Percentiles rank a stretch among this genome's conserved stretches.
These are phyloP conservation scores for Varroa destructor DNA, from an alignment of 1,140 invertebrate genomes.

Conservation along the genomic window DNA sequence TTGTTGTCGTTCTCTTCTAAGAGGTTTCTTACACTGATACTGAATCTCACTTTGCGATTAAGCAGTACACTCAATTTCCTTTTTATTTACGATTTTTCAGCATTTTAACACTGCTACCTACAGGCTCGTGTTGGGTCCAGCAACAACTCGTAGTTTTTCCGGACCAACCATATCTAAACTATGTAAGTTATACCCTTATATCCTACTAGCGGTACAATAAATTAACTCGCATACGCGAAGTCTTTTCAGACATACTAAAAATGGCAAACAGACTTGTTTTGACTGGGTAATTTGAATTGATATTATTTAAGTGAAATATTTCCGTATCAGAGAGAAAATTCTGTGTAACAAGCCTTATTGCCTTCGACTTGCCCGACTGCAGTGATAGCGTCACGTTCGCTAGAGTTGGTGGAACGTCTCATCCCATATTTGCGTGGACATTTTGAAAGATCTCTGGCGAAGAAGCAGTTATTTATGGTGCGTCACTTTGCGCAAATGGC, in stretches of 20 bases:
- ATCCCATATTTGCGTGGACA: conserved; percentile 28
- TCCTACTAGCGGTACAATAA: too few relatives aligned
- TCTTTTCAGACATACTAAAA: too few relatives aligned
- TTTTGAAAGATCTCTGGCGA: conserved; percentile 66
- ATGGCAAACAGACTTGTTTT: too few relatives aligned
- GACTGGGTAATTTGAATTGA: too few relatives aligned
- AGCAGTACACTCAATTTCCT: too few relatives aligned
- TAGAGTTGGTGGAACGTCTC: conserved; percentile 17
- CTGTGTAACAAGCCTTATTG: too few relatives aligned
- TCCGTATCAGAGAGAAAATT: too few relatives aligned
- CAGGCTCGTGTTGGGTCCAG: conserved; percentile 12
- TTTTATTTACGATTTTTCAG: not conserved
- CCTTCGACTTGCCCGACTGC: not conserved
- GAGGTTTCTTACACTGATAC: not conserved
- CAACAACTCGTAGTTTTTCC: conserved; percentile 6
- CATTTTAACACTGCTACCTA: conserved; percentile 18
- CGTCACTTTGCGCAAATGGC: conserved; percentile 3
- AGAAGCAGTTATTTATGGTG: conserved; percentile 52
- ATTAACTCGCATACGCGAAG: too few relatives aligned
- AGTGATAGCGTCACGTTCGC: conserved; percentile 16
- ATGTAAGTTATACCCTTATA: not conserved
- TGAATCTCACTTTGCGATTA: too few relatives aligned
- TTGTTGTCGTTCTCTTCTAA: not conserved
- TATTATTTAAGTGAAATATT: too few relatives aligned
- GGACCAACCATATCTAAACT: conserved; percentile 25